Base-by-base conservation (phyloP, 1,140 invertebrate species). In the Leptestheria dahalacensis region DNA sequence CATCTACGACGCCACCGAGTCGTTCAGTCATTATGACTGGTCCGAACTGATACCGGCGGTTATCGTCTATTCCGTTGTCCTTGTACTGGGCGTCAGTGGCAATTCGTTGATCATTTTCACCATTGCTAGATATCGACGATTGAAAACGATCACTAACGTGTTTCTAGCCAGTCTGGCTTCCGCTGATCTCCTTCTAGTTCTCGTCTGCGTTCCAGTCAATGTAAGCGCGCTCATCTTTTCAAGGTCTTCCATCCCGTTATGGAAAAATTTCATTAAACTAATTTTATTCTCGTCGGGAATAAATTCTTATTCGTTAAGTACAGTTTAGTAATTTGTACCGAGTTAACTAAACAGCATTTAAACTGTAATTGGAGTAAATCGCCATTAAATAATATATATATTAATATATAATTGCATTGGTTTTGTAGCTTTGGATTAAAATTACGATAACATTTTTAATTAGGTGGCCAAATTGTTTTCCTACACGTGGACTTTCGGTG, bases 161-260 rank as follows among this genome's bases (percentile, higher is more conserved):
- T 85, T 87, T 63, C 70, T 86, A 21, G 78, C 79, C 2, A 82
- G 80, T 65, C 69, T 86, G 24, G 82, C 83, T 3, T 79, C 78
- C 1, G 83, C 84, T 1, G 84, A 86, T 72, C 73, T 86, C 1
- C 72, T 86, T 15, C 74, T 86, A 6, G 82, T 86, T 54, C 71
- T 79, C 25, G 76, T 85, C 64, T 86, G 84, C 69, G 82, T 86
- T 56, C 84, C 84, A 10, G 79, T 86, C 0, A 86, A 85, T 77
- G 82, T 84, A 72, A 75, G n/a, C n/a, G n/a, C n/a, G n/a, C n/a
- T n/a, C n/a, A n/a, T n/a, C n/a, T n/a, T n/a, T n/a, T n/a, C n/a
- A n/a, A n/a, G n/a, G n/a, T n/a, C n/a, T n/a, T n/a, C n/a, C n/a
- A n/a, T n/a, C n/a, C n/a, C n/a, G n/a, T n/a, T n/a, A n/a, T n/a